These are phyloP conservation scores for Phalanger gymnotis DNA, from an alignment of 2,797 vertebrate genomes.

Conservation along the genomic window DNA sequence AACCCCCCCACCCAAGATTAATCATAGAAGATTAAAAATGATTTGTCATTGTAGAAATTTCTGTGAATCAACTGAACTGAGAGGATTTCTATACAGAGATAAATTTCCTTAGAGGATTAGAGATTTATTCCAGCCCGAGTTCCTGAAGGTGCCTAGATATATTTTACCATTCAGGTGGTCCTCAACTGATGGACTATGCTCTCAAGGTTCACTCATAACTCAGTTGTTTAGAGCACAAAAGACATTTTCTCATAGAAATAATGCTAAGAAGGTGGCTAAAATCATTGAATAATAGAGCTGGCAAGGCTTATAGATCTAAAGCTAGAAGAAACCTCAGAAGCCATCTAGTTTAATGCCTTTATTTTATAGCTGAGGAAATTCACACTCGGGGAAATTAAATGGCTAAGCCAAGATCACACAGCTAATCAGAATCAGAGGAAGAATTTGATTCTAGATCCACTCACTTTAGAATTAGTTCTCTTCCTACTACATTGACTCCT, in stretches of 20 bases:
- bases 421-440: background rate
- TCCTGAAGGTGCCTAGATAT: background rate
- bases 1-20: constrained; percentile 28
- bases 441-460: background rate
- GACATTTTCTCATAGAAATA: constrained; percentile 26
- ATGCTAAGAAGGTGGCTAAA: background rate
- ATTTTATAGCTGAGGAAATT: background rate
- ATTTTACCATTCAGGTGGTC: constrained; percentile 27
- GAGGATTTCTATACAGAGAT: constrained; percentile 19
- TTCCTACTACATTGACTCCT: background rate
- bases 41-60: constrained; percentile 25
- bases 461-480: background rate
- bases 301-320: background rate
- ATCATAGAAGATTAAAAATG: constrained; percentile 52
- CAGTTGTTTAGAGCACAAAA: constrained; percentile 3
- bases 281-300: background rate
- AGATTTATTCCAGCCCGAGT: background rate
- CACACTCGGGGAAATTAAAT: background rate
- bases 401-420: background rate
- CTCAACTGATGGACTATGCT: constrained; percentile 3
- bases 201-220: background rate
- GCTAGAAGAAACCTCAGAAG: background rate
- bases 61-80: constrained; percentile 35
- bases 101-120: constrained; percentile 34
- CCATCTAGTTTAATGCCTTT: background rate